Evolutionary conservation across 35 echinoderm and acorn worm species (phyloP).

Genomic region (Stichopus chloronotus): DNA sequence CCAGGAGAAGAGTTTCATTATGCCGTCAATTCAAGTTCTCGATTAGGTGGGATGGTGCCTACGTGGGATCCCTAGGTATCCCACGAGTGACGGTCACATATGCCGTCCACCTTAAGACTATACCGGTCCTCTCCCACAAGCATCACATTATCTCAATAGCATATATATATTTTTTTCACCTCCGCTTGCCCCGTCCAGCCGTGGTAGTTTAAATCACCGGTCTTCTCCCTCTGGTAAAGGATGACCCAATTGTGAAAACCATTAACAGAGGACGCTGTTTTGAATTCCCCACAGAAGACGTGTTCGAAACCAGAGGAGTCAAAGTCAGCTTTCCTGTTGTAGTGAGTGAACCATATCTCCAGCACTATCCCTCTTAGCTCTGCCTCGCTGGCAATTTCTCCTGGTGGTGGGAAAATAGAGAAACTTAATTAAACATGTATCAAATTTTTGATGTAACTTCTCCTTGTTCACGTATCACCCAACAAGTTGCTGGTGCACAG

Average conservation of each 20-base stretch:
- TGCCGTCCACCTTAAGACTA: no score
- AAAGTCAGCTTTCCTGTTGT: conserved; percentile 55
- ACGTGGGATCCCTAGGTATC: no score
- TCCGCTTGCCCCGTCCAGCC: conserved; percentile 61
- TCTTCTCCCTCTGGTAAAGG: conserved; percentile 74
- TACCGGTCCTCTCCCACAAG: no score
- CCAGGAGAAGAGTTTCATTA: no score
- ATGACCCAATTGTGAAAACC: conserved; percentile 94
- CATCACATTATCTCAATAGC: no score
- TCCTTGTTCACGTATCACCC: no score
- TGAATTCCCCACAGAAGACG: conserved; percentile 90
- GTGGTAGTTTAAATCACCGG: conserved; percentile 58
- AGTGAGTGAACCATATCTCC: conserved; percentile 72
- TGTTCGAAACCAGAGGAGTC: conserved; percentile 96
- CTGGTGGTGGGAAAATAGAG: background rate
- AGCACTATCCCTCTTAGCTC: conserved; percentile 46
- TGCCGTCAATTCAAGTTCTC: no score
- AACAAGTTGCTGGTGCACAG: no score
- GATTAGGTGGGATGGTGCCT: no score
- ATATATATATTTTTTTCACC: conserved; percentile 35
- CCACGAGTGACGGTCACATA: no score
- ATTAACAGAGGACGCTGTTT: conserved; percentile 40
- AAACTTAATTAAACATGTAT: background rate
- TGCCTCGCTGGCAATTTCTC: conserved; percentile 18
- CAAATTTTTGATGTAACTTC: no score